A percentile compares a stretch with the other conserved stretches of the same genome.
phyloP scores from a whole-genome alignment of 2,888 invertebrate species.

The Cacoxenus indagator region DNA sequence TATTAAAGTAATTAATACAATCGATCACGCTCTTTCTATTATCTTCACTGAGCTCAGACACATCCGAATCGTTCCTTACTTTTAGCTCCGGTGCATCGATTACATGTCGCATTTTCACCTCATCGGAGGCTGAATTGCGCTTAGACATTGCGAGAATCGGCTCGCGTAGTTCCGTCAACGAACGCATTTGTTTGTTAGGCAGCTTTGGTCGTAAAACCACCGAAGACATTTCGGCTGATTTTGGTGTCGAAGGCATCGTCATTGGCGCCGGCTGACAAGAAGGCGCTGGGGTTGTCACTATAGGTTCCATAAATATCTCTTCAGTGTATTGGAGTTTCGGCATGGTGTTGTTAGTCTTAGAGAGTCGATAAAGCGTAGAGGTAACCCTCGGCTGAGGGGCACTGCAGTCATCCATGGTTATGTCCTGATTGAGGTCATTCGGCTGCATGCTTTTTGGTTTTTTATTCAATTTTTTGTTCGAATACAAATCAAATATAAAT shows the following conservation, averaged over 20 bases:
- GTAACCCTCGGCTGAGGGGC: too few species aligned
- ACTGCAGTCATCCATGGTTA: too few species aligned
- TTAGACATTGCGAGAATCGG: conserved; percentile 55
- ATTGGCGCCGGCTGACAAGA: background rate
- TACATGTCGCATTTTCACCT: conserved; percentile 9
- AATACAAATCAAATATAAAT: too few species aligned
- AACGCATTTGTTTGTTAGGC: conserved; percentile 49
- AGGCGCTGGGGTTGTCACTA: background rate
- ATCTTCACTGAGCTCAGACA: background rate
- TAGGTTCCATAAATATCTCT: conserved; percentile 34
- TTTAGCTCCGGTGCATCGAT: background rate
- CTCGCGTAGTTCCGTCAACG: conserved; percentile 54
- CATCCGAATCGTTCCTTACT: background rate
- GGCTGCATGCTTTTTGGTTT: too few species aligned
- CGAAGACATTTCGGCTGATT: background rate
- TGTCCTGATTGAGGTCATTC: too few species aligned
- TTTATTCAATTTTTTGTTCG: too few species aligned
- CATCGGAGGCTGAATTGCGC: conserved; percentile 45
- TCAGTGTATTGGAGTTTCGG: conserved; percentile 38
- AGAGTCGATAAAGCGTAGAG: too few species aligned
- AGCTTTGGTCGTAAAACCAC: conserved; percentile 46
- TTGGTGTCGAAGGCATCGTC: background rate
- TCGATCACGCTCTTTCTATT: conserved; percentile 39
- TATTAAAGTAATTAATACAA: conserved; percentile 57
- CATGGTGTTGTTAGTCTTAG: too few species aligned